These are phyloP conservation scores for Allobates femoralis DNA, from an alignment of 2,797 vertebrate species.

Conservation along the genomic window DNA sequence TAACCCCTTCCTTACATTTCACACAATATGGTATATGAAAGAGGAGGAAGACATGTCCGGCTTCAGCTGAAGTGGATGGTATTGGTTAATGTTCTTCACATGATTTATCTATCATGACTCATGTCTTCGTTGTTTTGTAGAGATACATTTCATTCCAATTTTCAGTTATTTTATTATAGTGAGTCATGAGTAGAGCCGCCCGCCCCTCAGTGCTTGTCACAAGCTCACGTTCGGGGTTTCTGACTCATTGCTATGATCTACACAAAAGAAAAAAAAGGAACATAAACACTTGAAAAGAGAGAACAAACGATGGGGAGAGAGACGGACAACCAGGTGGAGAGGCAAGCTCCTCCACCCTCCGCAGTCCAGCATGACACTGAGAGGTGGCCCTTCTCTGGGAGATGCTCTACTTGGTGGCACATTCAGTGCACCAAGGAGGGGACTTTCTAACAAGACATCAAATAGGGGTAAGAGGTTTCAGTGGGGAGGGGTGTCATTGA, in stretches of 20 bases:
- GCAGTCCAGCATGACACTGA: slow-evolving; percentile 9
- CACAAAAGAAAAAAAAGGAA: slow-evolving; percentile 29
- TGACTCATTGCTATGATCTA: slow-evolving; percentile 62
- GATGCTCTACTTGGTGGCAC: neutral
- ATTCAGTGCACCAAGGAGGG: neutral
- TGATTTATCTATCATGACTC: slow-evolving; percentile 43
- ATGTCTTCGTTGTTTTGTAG: slow-evolving; percentile 48
- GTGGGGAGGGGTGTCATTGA: neutral
- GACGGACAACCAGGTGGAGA: slow-evolving; percentile 20
- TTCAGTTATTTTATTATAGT: slow-evolving; percentile 54
- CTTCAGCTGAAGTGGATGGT: neutral
- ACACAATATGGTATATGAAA: too few relatives aligned
- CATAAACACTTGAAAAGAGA: slow-evolving; percentile 36
- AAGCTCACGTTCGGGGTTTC: slow-evolving; percentile 57
- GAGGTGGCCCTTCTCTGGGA: neutral
- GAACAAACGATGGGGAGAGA: slow-evolving; percentile 31
- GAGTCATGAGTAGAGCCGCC: slow-evolving; percentile 48
- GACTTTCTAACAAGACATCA: neutral
- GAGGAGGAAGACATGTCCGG: too few relatives aligned
- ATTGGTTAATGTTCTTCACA: slow-evolving; percentile 16
- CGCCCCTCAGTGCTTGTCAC: slow-evolving; percentile 28
- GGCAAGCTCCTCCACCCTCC: neutral
- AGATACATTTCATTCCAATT: slow-evolving; percentile 52
- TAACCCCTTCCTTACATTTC: neutral
- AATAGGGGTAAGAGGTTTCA: neutral